Base-by-base conservation (phyloP, 2,888 invertebrate genomes). In the Fragum whitleyi region DNA sequence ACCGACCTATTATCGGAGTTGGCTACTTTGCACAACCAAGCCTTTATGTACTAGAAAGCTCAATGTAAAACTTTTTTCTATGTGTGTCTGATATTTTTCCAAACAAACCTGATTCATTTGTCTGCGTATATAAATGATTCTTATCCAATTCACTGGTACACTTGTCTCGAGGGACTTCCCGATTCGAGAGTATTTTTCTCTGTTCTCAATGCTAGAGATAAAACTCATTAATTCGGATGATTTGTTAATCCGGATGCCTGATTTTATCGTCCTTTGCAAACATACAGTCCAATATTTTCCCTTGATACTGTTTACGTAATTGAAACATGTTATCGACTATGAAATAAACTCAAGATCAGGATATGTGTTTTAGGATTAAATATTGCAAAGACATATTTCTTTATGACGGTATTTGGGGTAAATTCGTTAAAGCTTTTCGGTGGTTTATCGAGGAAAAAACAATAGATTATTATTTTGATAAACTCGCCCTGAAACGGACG, bases 41-140 rank as follows among this genome's bases (percentile, higher is more conserved):
- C 32, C 3, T 36, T 9, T 36, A 36, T 36, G n/a, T n/a, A n/a
- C n/a, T n/a, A 36, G 32, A 36, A 47, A 19, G 14, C n/a, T 9
- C 47, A 16, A 47, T 47, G 47, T 14, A 47, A 19, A 47, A 47
- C 47, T 47, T 47, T 47, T 47, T 47, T n/a, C 47, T 16, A 36
- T 36, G 3, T 36, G 9, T 36, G 32, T 36, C 47, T n/a, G n/a
- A 16, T 47, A 47, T 47, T 47, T 47, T 14, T 47, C 47, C 9
- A n/a, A 47, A 47, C 47, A 47, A 47, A 9, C 47, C 47, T n/a
- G 47, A 47, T 47, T 47, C 47, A 47, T 47, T 47, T 47, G 47
- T 47, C 47, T 47, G 47, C 47, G 47, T 47, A 47, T 47, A 47
- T n/a, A 47, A 47, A 47, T 47, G 47, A 47, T 47, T 47, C 47